These are phyloP conservation scores for Drosophila sucinea DNA, from an alignment of 1,140 invertebrate genomes.

Conservation along the genomic window DNA sequence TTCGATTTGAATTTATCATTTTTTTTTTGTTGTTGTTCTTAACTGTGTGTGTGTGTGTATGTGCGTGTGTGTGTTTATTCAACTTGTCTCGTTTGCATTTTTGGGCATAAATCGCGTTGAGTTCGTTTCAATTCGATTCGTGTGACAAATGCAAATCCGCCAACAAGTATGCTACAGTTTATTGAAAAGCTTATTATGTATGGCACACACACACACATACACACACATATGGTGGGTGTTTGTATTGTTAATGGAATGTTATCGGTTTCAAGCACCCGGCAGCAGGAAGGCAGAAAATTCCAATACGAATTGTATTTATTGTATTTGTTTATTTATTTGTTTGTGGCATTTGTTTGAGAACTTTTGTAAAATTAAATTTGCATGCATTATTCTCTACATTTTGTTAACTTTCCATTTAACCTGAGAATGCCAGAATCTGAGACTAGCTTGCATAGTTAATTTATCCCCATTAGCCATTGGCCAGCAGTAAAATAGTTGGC, in stretches of 20 bases:
- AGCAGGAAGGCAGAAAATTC: slow-evolving; percentile 38
- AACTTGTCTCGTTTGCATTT: slow-evolving; percentile 29
- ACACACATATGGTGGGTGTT: slow-evolving; percentile 27
- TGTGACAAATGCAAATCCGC: slow-evolving; percentile 57
- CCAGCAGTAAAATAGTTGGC: slow-evolving; percentile 37
- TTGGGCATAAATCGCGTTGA: slow-evolving; percentile 46
- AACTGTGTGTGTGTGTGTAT: slow-evolving; percentile 13
- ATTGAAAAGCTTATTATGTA: slow-evolving; percentile 61
- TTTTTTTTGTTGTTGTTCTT: slow-evolving; percentile 27
- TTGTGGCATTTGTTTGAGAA: slow-evolving; percentile 31
- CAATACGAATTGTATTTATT: neutral
- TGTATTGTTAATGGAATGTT: slow-evolving; percentile 65
- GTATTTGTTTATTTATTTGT: neutral
- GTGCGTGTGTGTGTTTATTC: slow-evolving; percentile 19
- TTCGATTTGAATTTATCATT: slow-evolving; percentile 62
- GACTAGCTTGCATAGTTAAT: slow-evolving; percentile 47
- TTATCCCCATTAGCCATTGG: slow-evolving; percentile 31
- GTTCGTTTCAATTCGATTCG: slow-evolving; percentile 8
- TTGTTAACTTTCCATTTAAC: slow-evolving; percentile 26
- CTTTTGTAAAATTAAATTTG: slow-evolving; percentile 18
- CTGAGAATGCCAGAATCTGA: neutral
- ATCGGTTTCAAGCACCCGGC: slow-evolving; percentile 46
- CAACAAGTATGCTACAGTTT: slow-evolving; percentile 54
- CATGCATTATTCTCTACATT: neutral
- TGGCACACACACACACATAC: slow-evolving; percentile 15